Conservation (phyloP, 2,888 invertebrate genomes). For the Drosophila quasianomalipes region DNA sequence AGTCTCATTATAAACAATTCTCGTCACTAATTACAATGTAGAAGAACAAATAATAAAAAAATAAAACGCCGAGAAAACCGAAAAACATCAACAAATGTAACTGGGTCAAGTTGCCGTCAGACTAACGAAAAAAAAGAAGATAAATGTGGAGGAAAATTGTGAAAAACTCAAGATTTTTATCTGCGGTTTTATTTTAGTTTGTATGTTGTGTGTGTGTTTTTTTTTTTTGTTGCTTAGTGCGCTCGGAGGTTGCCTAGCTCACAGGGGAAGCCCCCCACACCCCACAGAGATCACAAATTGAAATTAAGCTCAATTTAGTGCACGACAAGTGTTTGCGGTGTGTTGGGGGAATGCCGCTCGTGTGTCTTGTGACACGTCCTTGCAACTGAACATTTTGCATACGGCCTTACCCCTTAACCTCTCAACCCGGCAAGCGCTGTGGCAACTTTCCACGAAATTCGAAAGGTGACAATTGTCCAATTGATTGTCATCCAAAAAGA, state of each 20-base stretch:
- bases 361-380: conserved; percentile 31
- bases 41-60: conserved; percentile 68
- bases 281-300: conserved; percentile 36
- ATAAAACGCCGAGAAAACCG: conserved; percentile 11
- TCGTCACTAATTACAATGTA: conserved; percentile 78
- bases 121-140: conserved; percentile 34
- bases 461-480: conserved; percentile 67
- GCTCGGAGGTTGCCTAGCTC: conserved; percentile 47
- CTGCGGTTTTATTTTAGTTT: conserved; percentile 73
- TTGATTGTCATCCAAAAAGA: conserved; percentile 42
- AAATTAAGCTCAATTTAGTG: conserved; percentile 57
- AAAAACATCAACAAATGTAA: conserved; percentile 76
- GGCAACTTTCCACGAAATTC: conserved; percentile 49
- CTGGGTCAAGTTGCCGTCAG: conserved; percentile 72
- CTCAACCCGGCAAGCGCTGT: background rate
- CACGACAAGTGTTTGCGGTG: conserved; percentile 46
- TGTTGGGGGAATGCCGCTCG: conserved; percentile 5
- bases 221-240: conserved; percentile 12
- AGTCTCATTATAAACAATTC: conserved; percentile 75
- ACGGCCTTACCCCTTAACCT: conserved; percentile 9
- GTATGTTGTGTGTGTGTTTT: background rate
- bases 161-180: conserved; percentile 76
- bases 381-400: conserved; percentile 45
- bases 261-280: conserved; percentile 35
- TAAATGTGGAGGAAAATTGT: conserved; percentile 61